Percentiles rank a stretch among this genome's conserved stretches.
Evolutionary conservation across 1,140 invertebrate species (phyloP).

Genomic region (Cyclina sinensis): DNA sequence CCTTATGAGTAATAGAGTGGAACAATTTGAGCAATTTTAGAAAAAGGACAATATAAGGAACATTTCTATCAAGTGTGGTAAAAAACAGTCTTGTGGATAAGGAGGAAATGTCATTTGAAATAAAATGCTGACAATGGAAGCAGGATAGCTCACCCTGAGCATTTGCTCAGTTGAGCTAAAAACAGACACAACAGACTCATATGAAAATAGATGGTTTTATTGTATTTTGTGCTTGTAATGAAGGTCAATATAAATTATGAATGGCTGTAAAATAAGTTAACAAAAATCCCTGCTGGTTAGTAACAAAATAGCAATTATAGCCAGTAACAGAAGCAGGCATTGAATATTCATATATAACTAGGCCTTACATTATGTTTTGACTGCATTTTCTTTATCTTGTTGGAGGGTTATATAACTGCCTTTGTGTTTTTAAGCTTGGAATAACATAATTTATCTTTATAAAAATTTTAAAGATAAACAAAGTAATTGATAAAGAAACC

Average conservation of each 20-base stretch:
- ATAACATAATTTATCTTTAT: too few relatives aligned
- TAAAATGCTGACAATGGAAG: too few relatives aligned
- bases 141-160: too few relatives aligned
- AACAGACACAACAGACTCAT: not conserved
- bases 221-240: constrained; percentile 14
- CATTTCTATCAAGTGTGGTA: too few relatives aligned
- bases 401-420: not conserved
- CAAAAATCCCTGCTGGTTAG: constrained; percentile 32
- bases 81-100: too few relatives aligned
- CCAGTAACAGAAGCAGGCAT: constrained; percentile 15
- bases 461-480: too few relatives aligned
- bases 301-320: constrained; percentile 14
- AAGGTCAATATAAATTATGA: not conserved
- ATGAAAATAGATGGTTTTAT: constrained; percentile 44
- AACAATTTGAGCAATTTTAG: too few relatives aligned
- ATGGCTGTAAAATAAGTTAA: constrained; percentile 39
- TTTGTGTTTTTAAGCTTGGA: too few relatives aligned
- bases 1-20: too few relatives aligned
- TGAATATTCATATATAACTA: not conserved
- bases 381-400: not conserved
- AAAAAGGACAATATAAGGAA: too few relatives aligned
- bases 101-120: too few relatives aligned
- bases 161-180: not conserved
- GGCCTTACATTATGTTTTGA: not conserved
- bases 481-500: too few relatives aligned